phyloP scores from a whole-genome alignment of 2,113 vertebrate genomes.

The Gadus chalcogrammus region DNA sequence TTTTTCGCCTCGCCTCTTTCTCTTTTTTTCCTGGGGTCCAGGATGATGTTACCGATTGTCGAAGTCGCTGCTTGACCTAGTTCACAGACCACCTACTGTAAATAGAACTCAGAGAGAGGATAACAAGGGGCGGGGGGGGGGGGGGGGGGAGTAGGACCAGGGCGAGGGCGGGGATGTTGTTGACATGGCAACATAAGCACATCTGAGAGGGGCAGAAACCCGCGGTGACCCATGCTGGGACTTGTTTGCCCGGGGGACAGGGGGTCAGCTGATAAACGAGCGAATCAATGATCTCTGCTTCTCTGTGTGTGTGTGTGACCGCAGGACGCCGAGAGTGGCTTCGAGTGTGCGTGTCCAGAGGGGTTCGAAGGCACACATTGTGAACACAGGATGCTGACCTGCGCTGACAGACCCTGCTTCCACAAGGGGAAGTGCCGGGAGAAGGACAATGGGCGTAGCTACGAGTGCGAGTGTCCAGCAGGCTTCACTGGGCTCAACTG shows the following conservation, averaged over 20 bases:
- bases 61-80: conserved; percentile 67
- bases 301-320: conserved; percentile 23
- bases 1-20: conserved; percentile 58
- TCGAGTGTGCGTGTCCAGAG: conserved; percentile 81
- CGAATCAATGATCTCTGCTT: conserved; percentile 33
- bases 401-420: conserved; percentile 89
- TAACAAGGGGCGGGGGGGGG: conserved; percentile 40
- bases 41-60: conserved; percentile 72
- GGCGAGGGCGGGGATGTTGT: background rate
- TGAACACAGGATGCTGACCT: conserved; percentile 87
- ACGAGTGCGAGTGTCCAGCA: conserved; percentile 84
- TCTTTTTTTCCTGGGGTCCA: conserved; percentile 26
- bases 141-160: background rate
- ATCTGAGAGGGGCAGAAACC: conserved; percentile 21
- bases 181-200: background rate
- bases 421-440: conserved; percentile 86
- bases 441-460: conserved; percentile 80
- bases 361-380: conserved; percentile 90
- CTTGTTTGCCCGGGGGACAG: background rate
- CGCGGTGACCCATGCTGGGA: conserved; percentile 7
- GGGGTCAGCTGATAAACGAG: too few species aligned
- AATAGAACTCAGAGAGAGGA: conserved; percentile 59
- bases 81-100: conserved; percentile 65
- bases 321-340: conserved; percentile 88
- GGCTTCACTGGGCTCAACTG: conserved; percentile 96